Conservation (phyloP, 1,140 invertebrate genomes). For the Acromyrmex echinatior region DNA sequence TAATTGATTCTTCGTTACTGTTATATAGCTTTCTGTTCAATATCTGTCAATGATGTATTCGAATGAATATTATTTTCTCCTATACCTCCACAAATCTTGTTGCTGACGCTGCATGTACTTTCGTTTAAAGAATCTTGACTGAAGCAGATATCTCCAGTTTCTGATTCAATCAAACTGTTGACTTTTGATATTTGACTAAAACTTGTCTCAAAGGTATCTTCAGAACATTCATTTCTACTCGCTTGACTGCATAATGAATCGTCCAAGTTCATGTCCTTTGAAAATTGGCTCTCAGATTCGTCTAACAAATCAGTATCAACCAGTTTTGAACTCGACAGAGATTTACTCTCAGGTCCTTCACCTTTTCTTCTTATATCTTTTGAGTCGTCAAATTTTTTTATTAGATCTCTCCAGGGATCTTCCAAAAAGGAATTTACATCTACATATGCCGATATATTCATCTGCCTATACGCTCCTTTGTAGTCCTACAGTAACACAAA, state of each 20-base stretch:
- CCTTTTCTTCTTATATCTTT: not conserved
- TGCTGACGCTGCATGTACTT: constrained; percentile 5
- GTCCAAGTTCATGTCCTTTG: not conserved
- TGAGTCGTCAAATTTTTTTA: constrained; percentile 53
- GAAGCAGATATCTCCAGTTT: constrained; percentile 31
- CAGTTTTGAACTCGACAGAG: not conserved
- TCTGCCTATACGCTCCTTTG: constrained; percentile 41
- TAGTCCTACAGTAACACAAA: constrained; percentile 63
- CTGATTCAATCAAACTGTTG: constrained; percentile 53
- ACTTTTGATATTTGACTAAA: constrained; percentile 17
- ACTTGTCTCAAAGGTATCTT: constrained; percentile 49
- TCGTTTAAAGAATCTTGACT: constrained; percentile 49
- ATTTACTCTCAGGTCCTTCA: constrained; percentile 22
- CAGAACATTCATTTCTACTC: constrained; percentile 24
- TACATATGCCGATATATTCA: constrained; percentile 72
- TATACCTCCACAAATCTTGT: not conserved
- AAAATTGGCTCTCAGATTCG: constrained; percentile 37
- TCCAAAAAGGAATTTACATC: constrained; percentile 77
- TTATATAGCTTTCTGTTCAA: constrained; percentile 52
- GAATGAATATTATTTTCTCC: not conserved
- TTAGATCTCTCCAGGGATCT: constrained; percentile 79
- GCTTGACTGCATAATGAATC: constrained; percentile 40
- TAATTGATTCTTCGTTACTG: constrained; percentile 25
- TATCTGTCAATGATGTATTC: not conserved
- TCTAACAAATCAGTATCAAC: not conserved